Conservation (phyloP, 2,888 invertebrate species). For the Heliconius charithonia region DNA sequence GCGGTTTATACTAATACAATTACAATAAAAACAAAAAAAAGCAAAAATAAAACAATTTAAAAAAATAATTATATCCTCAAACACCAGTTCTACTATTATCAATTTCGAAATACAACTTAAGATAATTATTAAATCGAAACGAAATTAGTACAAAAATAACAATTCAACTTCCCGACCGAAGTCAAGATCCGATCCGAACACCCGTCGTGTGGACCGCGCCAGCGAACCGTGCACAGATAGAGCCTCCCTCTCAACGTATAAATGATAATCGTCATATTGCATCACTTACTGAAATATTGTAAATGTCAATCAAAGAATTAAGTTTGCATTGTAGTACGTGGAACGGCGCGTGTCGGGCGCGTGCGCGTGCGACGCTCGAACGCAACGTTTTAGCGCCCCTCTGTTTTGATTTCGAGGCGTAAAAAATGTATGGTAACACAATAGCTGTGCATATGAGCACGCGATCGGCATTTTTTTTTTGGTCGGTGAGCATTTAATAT, state of each 20-base stretch:
- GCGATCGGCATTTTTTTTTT: conserved; percentile 39
- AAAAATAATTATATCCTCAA: background rate
- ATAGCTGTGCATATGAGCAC: conserved; percentile 50
- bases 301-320: conserved; percentile 85
- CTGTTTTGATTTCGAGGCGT: conserved; percentile 76
- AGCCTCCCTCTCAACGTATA: conserved; percentile 58
- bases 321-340: conserved; percentile 71
- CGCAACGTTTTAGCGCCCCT: conserved; percentile 69
- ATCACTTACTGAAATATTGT: conserved; percentile 85
- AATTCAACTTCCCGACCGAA: conserved; percentile 41
- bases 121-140: background rate
- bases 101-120: background rate
- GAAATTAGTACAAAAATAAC: conserved; percentile 13
- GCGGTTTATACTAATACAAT: too few species aligned
- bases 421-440: conserved; percentile 61
- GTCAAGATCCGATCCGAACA: conserved; percentile 51
- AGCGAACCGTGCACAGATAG: conserved; percentile 71
- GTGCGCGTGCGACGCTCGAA: conserved; percentile 59
- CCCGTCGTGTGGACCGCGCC: conserved; percentile 46
- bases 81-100: background rate
- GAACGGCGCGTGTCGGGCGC: conserved; percentile 65
- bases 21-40: too few species aligned
- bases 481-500: background rate
- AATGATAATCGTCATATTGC: conserved; percentile 83
- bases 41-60: too few species aligned